A percentile compares a stretch with the other conserved stretches of the same genome.
These are phyloP conservation scores for Molossus alvarezi DNA, from an alignment of 2,797 vertebrate species.

Conservation along the genomic window DNA sequence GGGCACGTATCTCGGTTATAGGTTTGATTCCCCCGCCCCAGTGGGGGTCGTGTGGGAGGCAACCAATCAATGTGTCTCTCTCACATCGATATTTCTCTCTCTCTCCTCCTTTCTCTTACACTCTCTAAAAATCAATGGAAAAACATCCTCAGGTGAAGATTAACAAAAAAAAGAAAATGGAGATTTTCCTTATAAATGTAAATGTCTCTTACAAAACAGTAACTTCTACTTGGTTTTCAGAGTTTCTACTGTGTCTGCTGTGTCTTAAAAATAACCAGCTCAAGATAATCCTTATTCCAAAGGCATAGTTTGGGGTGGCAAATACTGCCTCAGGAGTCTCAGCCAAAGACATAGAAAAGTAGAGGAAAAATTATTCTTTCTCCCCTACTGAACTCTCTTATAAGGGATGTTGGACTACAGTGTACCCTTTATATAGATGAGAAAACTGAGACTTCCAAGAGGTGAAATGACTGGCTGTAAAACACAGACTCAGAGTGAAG, in stretches of 20 bases:
- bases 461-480: background rate
- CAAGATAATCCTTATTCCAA: background rate
- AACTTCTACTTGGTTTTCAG: background rate
- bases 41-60: too few species aligned
- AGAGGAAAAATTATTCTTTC: background rate
- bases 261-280: slow-evolving; percentile 20
- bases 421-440: background rate
- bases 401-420: background rate
- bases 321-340: background rate
- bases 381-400: background rate
- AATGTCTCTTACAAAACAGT: background rate
- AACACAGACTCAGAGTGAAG: background rate
- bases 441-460: background rate
- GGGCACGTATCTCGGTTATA: too few species aligned
- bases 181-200: background rate
- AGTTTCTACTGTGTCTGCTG: background rate
- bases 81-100: too few species aligned
- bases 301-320: background rate
- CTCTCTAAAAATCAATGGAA: too few species aligned
- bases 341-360: background rate
- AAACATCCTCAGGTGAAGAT: too few species aligned
- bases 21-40: too few species aligned
- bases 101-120: too few species aligned
- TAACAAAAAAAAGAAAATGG: background rate
- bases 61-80: too few species aligned